Base-by-base conservation (phyloP, 2,888 invertebrate genomes). In the Habroteleia sp. region DNA sequence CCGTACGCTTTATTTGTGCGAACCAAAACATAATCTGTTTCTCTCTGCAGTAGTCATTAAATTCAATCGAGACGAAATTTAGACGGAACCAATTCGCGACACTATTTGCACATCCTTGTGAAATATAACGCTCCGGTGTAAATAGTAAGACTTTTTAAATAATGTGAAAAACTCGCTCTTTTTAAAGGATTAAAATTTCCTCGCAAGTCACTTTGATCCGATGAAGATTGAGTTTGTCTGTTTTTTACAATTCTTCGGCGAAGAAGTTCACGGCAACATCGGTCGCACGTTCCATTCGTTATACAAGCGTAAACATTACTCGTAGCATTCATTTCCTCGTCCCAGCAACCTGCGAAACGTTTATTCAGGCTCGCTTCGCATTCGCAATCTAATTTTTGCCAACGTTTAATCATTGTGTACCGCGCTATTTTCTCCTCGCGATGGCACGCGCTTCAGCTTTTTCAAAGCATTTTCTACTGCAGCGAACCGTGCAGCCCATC, bases 321-420 rank as follows among this genome's bases (percentile, higher is more conserved):
- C 63, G 35, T 48, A 66, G 68, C 78, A 75, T 80, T 79, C 73
- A 76, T 77, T 76, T 76, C 42, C 73, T 58, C 56, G 35, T 69
- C 76, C n/a, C n/a, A n/a, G 52, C 39, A 71, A 65, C 66, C 54
- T 14, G 33, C 8, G 23, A 23, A 29, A 17, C 58, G 44, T 74
- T 69, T 78, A 56, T 60, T 72, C 68, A 68, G 35, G 68, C 60
- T 77, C 50, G 81, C 77, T 78, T 82, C 81, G 80, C 80, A 75
- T 79, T 80, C 80, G 79, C 83, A 84, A 84, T 86, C 84, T 83
- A 85, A 86, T 87, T 86, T 85, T 84, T 83, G 75, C 76, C 79
- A 66, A 79, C 81, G 81, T 85, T 87, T 85, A 85, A 85, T 85
- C 84, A 82, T 83, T 81, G 82, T 80, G 76, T 80, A 77, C 79